Evolutionary conservation across 1,140 invertebrate genomes (phyloP).

Genomic region (Drosophila auraria): DNA sequence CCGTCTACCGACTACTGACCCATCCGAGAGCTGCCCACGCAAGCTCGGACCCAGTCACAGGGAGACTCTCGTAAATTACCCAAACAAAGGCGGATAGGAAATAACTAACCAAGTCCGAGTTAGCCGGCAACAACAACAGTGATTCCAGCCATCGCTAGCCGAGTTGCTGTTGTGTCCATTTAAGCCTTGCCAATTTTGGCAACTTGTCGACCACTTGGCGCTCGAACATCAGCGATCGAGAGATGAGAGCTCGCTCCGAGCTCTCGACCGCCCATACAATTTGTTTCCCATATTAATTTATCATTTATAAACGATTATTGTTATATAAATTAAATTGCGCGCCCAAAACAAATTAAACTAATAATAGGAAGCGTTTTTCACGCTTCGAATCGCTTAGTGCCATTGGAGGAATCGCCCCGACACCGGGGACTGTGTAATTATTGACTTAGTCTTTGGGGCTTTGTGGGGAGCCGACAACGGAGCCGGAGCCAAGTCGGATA

Average conservation of each 20-base stretch:
- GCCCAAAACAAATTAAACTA: slow-evolving; percentile 82
- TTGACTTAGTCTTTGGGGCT: slow-evolving; percentile 65
- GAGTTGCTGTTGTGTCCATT: slow-evolving; percentile 67
- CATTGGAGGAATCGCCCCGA: slow-evolving; percentile 34
- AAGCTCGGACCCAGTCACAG: slow-evolving; percentile 7
- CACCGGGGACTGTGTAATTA: slow-evolving; percentile 58
- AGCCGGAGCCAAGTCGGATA: not conserved
- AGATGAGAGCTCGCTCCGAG: slow-evolving; percentile 34
- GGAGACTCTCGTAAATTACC: slow-evolving; percentile 49
- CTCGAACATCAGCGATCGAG: slow-evolving; percentile 44
- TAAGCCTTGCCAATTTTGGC: slow-evolving; percentile 82
- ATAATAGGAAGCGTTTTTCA: slow-evolving; percentile 83
- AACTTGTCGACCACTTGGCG: slow-evolving; percentile 78
- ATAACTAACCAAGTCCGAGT: slow-evolving; percentile 64
- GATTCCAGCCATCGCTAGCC: slow-evolving; percentile 28
- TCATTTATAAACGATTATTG: slow-evolving; percentile 83
- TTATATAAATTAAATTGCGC: slow-evolving; percentile 83
- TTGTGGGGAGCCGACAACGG: slow-evolving; percentile 44
- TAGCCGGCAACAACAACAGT: slow-evolving; percentile 27
- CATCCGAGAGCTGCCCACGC: slow-evolving; percentile 53
- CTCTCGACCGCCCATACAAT: slow-evolving; percentile 71
- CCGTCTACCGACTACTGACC: slow-evolving; percentile 43
- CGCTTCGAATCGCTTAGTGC: slow-evolving; percentile 53
- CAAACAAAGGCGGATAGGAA: slow-evolving; percentile 72
- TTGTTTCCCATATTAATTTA: slow-evolving; percentile 83